A percentile compares a stretch with the other conserved stretches of the same genome.
Conservation (phyloP, 1,140 invertebrate species). For the Pollicipes pollicipes region DNA sequence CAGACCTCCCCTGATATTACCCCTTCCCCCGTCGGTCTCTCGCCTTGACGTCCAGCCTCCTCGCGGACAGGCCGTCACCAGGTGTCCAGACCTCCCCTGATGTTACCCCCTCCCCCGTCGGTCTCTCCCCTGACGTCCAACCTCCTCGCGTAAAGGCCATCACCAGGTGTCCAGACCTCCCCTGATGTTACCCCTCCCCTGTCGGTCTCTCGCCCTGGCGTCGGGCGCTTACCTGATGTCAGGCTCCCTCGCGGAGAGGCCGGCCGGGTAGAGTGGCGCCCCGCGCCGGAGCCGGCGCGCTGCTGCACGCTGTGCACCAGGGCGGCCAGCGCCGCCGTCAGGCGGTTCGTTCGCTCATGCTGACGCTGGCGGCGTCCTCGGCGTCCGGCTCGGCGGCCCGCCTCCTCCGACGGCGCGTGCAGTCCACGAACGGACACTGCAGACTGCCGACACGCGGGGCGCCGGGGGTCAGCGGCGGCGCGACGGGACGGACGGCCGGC, state of each 20-base stretch:
- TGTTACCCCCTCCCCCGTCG: too few species aligned
- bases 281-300: constrained; percentile 46
- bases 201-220: too few species aligned
- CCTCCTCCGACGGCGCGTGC: constrained; percentile 39
- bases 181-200: too few species aligned
- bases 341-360: constrained; percentile 27
- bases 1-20: too few species aligned
- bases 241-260: constrained; percentile 37
- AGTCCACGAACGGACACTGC: constrained; percentile 69
- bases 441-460: constrained; percentile 34
- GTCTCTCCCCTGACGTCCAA: too few species aligned
- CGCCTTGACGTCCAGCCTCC: too few species aligned
- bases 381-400: constrained; percentile 42
- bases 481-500: too few species aligned
- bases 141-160: too few species aligned
- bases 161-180: neutral
- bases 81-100: too few species aligned
- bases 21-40: too few species aligned
- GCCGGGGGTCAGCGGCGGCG: too few species aligned
- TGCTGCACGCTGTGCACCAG: constrained; percentile 55
- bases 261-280: constrained; percentile 27
- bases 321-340: constrained; percentile 53
- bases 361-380: constrained; percentile 2
- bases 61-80: too few species aligned
- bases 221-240: constrained; percentile 50